Conservation (phyloP, 2,113 vertebrate species). For the Cephalophus harveyi region DNA sequence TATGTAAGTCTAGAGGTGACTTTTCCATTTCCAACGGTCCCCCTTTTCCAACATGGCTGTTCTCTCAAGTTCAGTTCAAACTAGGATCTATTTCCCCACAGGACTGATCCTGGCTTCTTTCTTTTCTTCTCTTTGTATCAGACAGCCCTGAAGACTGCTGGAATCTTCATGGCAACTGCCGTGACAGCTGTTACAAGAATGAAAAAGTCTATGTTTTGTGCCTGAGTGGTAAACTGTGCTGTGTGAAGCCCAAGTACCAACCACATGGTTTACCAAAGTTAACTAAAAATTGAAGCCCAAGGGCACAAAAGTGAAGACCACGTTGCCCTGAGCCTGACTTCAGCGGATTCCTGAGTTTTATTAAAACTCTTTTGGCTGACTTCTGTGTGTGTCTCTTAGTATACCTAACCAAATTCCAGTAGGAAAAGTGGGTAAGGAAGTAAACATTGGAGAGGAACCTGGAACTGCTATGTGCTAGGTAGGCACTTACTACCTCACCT, state of each 20-base stretch:
- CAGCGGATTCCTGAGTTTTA: neutral
- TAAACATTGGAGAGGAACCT: neutral
- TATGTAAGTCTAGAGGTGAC: neutral
- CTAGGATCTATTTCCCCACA: neutral
- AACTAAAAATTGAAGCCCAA: neutral
- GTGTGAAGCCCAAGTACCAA: neutral
- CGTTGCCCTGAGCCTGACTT: neutral
- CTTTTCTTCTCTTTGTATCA: neutral
- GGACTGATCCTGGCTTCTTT: neutral
- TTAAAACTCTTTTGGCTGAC: slow-evolving; percentile 31
- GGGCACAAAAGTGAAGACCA: neutral
- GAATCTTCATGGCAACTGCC: slow-evolving; percentile 17
- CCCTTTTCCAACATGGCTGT: neutral
- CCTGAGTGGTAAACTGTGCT: neutral
- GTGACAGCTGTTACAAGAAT: neutral
- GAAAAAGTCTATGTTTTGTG: slow-evolving; percentile 32
- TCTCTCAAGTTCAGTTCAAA: neutral
- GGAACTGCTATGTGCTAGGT: neutral
- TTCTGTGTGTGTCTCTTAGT: neutral
- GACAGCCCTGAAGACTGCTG: slow-evolving; percentile 29
- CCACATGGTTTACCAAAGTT: rapidly evolving
- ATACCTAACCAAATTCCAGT: neutral
- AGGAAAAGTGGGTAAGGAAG: neutral
- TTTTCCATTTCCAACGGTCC: rapidly evolving
- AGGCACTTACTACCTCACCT: neutral